A percentile compares a stretch with the other conserved stretches of the same genome.
Evolutionary conservation across 2,888 invertebrate species (phyloP).

Genomic region (Cabera pusaria): DNA sequence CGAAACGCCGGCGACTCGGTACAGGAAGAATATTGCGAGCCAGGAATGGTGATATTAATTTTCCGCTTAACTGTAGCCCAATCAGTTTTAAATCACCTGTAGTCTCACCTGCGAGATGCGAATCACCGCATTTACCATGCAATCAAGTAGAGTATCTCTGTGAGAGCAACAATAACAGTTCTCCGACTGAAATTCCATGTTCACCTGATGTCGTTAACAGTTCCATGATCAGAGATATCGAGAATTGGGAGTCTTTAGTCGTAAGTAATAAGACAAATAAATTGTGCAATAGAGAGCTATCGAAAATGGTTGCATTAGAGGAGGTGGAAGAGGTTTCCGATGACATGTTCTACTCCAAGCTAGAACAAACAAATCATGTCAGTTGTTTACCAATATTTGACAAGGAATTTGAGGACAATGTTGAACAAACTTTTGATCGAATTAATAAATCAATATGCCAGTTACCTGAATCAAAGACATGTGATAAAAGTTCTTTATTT

Average conservation of each 20-base stretch:
- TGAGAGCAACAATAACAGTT: conserved; percentile 49
- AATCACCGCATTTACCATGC: conserved; percentile 68
- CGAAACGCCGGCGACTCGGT: conserved; percentile 65
- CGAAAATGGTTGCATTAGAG: conserved; percentile 29
- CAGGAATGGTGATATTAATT: conserved; percentile 30
- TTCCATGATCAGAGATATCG: conserved; percentile 37
- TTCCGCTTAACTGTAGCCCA: conserved; percentile 41
- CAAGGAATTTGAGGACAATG: conserved; percentile 36
- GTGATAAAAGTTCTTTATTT: conserved; percentile 49
- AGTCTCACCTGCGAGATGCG: conserved; percentile 42
- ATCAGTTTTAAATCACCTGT: conserved; percentile 35
- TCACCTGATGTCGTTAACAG: conserved; percentile 52
- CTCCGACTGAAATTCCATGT: conserved; percentile 48
- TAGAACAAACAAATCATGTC: conserved; percentile 47
- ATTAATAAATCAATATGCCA: conserved; percentile 79
- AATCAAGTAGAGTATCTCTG: conserved; percentile 71
- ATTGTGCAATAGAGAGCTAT: conserved; percentile 23
- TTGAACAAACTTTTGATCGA: conserved; percentile 73
- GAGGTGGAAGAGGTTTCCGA: conserved; percentile 55
- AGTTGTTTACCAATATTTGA: conserved; percentile 30
- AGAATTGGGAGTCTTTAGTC: conserved; percentile 54
- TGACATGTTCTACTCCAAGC: conserved; percentile 62
- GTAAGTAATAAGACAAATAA: conserved; percentile 37
- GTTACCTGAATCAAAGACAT: conserved; percentile 48
- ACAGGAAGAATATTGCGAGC: conserved; percentile 45